Evolutionary conservation across 2,797 vertebrate genomes (phyloP).

Genomic region (Coccyzus lansbergi): DNA sequence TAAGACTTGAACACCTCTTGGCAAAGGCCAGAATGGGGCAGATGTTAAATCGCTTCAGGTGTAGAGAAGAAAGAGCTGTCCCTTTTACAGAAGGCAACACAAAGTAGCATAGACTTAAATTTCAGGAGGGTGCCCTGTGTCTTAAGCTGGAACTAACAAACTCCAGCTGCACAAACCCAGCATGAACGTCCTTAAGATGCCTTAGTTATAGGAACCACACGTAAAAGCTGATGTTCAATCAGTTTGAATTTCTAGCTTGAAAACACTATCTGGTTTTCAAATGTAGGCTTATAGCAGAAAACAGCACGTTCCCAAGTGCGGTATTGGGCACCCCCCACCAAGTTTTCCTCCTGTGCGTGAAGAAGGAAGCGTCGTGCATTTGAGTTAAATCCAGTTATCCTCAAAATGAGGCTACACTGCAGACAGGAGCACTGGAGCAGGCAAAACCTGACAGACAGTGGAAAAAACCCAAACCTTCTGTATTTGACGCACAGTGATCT

Average conservation of each 20-base stretch:
- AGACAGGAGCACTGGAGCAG: background rate
- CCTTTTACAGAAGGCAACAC: background rate
- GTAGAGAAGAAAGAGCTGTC: accelerated
- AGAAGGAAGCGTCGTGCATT: background rate
- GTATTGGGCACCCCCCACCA: background rate
- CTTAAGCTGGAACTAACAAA: background rate
- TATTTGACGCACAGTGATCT: background rate
- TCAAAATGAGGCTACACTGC: background rate
- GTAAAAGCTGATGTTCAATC: background rate
- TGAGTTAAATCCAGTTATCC: background rate
- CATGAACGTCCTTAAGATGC: background rate
- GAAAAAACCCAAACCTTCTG: background rate
- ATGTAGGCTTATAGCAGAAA: background rate
- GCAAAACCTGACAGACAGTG: background rate
- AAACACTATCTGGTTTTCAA: background rate
- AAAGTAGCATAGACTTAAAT: background rate
- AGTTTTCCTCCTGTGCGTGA: background rate
- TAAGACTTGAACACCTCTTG: accelerated
- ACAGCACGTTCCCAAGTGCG: background rate
- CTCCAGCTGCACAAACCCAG: background rate
- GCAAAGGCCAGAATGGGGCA: background rate
- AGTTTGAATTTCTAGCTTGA: background rate
- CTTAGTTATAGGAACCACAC: background rate
- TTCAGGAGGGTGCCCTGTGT: background rate
- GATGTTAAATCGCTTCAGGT: background rate